phyloP scores from a whole-genome alignment of 2,113 vertebrate species.

The Sisor rabdophorus region DNA sequence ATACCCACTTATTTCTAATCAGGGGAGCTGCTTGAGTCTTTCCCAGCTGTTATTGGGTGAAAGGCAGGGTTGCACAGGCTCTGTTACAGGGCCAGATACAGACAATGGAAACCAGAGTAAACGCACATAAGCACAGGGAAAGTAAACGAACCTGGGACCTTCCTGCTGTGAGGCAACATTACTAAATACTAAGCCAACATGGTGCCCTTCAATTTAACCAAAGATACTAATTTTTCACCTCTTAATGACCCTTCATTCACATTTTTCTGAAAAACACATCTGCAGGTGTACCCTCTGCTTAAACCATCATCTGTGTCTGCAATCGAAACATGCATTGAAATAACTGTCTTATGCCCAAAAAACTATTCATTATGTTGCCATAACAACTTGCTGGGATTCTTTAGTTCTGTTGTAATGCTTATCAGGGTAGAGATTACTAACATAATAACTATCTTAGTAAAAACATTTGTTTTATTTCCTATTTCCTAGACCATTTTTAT shows the following conservation, averaged over 20 bases:
- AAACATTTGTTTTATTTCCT: too few species aligned
- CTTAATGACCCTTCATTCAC: not conserved
- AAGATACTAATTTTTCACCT: not conserved
- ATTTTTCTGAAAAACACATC: not conserved
- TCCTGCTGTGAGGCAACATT: too few species aligned
- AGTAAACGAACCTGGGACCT: too few species aligned
- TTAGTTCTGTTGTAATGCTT: constrained; percentile 13
- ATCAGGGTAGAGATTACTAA: constrained; percentile 26
- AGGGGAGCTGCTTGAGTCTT: too few species aligned
- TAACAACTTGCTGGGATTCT: constrained; percentile 26
- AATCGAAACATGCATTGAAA: constrained; percentile 34
- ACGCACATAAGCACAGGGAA: too few species aligned
- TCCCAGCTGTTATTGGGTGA: too few species aligned
- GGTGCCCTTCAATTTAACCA: not conserved
- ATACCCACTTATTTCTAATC: too few species aligned
- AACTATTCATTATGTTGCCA: constrained; percentile 41
- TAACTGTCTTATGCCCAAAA: constrained; percentile 24
- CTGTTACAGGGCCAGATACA: too few species aligned
- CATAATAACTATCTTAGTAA: constrained; percentile 5
- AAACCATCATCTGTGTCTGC: not conserved
- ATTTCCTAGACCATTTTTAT: not conserved
- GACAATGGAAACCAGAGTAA: too few species aligned
- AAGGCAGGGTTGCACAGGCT: too few species aligned
- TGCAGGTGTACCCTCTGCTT: not conserved
- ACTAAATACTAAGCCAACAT: too few species aligned